A percentile compares a stretch with the other conserved stretches of the same genome.
These are phyloP conservation scores for Apolygus lucorum DNA, from an alignment of 1,140 invertebrate genomes.

Conservation along the genomic window DNA sequence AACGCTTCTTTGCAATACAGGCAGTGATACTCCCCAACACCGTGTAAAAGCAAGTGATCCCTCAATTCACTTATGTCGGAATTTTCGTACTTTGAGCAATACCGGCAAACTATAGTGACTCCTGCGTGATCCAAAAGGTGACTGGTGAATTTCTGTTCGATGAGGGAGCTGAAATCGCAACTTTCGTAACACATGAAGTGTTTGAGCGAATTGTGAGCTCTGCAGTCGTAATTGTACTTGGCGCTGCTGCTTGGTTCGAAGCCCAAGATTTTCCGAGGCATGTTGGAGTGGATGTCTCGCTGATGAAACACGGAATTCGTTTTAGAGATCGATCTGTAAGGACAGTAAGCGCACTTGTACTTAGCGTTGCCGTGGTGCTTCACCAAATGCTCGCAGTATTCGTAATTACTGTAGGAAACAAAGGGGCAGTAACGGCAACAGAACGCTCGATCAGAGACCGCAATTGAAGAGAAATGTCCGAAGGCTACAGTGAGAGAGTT, in stretches of 20 bases:
- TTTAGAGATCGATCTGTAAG: not conserved
- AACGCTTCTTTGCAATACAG: conserved; percentile 5
- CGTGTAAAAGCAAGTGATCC: not conserved
- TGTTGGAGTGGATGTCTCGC: not conserved
- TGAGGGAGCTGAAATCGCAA: not conserved
- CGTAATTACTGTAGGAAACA: not conserved
- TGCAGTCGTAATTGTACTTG: not conserved
- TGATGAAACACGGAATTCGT: not conserved
- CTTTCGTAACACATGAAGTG: not conserved
- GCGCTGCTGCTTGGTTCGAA: not conserved
- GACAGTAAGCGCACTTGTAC: not conserved
- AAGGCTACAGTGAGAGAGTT: not conserved
- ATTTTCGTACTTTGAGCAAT: not conserved
- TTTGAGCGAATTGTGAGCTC: not conserved
- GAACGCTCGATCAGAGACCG: not conserved
- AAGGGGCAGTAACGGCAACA: not conserved
- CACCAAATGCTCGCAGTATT: not conserved
- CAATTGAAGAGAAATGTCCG: not conserved
- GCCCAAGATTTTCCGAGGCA: not conserved
- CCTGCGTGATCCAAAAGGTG: not conserved
- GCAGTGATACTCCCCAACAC: conserved; percentile 6
- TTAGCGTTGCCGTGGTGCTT: not conserved
- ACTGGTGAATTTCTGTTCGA: not conserved
- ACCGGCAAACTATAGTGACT: not conserved
- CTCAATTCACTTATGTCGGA: conserved; percentile 2